These are phyloP conservation scores for Bellardia pandia DNA, from an alignment of 2,888 invertebrate genomes.

Conservation along the genomic window DNA sequence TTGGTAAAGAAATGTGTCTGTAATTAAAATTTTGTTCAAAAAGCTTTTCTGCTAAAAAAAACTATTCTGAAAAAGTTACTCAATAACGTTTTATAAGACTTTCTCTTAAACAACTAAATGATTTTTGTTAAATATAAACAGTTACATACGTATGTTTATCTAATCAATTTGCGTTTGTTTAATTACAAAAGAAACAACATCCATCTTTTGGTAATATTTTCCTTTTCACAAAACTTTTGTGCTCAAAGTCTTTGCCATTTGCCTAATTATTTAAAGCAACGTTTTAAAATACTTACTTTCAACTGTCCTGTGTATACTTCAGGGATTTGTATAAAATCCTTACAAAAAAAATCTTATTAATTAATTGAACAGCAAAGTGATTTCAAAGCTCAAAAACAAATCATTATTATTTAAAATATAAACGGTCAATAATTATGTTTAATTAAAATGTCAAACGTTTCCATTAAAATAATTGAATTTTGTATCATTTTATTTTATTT, in stretches of 20 bases:
- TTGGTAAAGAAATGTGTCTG: too few relatives aligned
- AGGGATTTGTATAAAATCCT: slow-evolving; percentile 5
- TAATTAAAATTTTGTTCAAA: too few relatives aligned
- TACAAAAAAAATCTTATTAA: slow-evolving; percentile 28
- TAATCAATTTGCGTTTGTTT: too few relatives aligned
- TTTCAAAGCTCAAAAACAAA: neutral
- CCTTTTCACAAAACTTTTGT: too few relatives aligned
- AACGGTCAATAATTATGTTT: neutral
- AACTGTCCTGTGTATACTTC: neutral
- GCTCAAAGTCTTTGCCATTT: neutral
- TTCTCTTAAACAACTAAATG: too few relatives aligned
- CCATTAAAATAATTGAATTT: slow-evolving; percentile 5
- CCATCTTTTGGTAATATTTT: too few relatives aligned
- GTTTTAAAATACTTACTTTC: neutral
- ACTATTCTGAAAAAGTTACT: too few relatives aligned
- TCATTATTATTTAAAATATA: neutral
- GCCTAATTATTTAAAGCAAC: neutral
- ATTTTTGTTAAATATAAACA: too few relatives aligned
- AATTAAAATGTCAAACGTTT: slow-evolving; percentile 22
- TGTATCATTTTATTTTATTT: neutral
- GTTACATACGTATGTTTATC: too few relatives aligned
- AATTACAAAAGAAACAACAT: too few relatives aligned
- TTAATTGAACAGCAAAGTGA: slow-evolving; percentile 8
- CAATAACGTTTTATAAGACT: too few relatives aligned
- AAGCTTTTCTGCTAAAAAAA: too few relatives aligned